These are phyloP conservation scores for Tachysurus fulvidraco DNA, from an alignment of 2,113 vertebrate genomes.

Conservation along the genomic window DNA sequence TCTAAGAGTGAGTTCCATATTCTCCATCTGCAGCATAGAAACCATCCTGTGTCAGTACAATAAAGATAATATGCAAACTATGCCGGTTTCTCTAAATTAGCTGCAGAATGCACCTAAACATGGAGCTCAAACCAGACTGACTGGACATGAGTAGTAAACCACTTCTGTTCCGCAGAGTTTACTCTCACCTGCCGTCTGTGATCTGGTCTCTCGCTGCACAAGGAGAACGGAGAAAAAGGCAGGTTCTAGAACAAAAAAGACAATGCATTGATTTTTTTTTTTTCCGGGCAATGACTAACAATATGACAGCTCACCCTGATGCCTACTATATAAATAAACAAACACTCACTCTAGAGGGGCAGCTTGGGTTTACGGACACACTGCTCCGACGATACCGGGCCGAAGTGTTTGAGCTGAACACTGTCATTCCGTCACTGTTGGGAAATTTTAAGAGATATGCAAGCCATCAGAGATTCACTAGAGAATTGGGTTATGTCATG, in stretches of 20 bases:
- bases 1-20: slow-evolving; percentile 67
- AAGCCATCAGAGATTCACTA: not conserved
- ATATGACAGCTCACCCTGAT: slow-evolving; percentile 10
- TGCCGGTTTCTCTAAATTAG: slow-evolving; percentile 1
- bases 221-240: slow-evolving; percentile 70
- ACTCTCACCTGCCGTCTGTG: slow-evolving; percentile 72
- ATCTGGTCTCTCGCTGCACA: slow-evolving; percentile 66
- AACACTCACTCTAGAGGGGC: slow-evolving; percentile 69
- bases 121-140: not conserved
- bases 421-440: slow-evolving; percentile 69
- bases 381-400: slow-evolving; percentile 77
- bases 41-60: slow-evolving; percentile 38
- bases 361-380: slow-evolving; percentile 77
- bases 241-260: slow-evolving; percentile 56
- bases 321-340: not conserved
- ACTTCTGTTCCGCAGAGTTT: not conserved
- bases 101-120: not conserved
- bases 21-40: slow-evolving; percentile 66
- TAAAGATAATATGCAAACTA: not conserved
- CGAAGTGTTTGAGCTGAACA: slow-evolving; percentile 65
- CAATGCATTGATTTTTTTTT: not conserved
- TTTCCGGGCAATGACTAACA: not conserved
- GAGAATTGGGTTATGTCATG: not conserved
- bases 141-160: not conserved
- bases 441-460: slow-evolving; percentile 12